These are phyloP conservation scores for Pavo muticus DNA, from an alignment of 2,113 vertebrate species.

Conservation along the genomic window DNA sequence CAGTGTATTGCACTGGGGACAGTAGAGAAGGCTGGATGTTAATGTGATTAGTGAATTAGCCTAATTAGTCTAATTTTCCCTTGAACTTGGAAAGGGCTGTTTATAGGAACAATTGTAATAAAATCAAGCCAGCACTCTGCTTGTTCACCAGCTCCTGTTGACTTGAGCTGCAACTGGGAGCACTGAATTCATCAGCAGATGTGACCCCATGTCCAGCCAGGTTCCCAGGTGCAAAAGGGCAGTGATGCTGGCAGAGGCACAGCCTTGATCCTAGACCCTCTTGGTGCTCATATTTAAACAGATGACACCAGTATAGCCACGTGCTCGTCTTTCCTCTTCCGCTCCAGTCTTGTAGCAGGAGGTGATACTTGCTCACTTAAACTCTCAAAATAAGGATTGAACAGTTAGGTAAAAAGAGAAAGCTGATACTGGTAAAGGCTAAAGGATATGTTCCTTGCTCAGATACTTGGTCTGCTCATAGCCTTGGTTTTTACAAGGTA, in stretches of 20 bases:
- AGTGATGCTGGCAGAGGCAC: fast-evolving
- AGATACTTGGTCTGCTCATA: neutral
- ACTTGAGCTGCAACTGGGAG: neutral
- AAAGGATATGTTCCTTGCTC: neutral
- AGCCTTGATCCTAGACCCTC: neutral
- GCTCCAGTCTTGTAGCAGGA: neutral
- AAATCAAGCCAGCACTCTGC: neutral
- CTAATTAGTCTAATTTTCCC: neutral
- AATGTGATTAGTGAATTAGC: neutral
- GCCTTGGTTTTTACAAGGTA: neutral
- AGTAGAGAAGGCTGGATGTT: neutral
- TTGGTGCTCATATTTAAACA: neutral
- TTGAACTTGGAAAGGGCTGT: neutral
- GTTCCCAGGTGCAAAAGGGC: neutral
- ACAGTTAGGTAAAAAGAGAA: neutral
- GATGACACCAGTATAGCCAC: fast-evolving
- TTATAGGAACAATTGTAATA: neutral
- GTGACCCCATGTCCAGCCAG: neutral
- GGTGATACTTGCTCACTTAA: neutral
- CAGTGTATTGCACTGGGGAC: neutral
- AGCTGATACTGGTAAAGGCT: neutral
- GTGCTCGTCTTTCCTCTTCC: fast-evolving
- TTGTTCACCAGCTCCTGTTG: neutral
- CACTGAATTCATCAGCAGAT: neutral
- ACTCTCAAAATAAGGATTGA: neutral